Conservation (phyloP, 2,888 invertebrate genomes). For the Beris morrisii region DNA sequence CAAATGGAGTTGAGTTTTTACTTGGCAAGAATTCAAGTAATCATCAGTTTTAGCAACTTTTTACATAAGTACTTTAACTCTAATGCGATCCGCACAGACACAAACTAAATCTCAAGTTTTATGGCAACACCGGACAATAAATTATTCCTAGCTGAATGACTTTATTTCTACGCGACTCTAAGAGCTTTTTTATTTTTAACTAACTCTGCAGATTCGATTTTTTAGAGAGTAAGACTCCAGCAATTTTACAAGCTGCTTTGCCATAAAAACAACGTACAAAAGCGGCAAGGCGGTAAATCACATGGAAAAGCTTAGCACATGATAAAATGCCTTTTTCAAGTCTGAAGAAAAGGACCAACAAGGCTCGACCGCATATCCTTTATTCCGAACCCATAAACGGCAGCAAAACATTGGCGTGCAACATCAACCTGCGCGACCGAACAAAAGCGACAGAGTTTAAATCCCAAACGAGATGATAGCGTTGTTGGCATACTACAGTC, state of each 20-base stretch:
- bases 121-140: too few relatives aligned
- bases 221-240: too few relatives aligned
- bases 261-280: slow-evolving; percentile 2
- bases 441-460: slow-evolving; percentile 21
- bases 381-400: slow-evolving; percentile 12
- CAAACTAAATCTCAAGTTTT: too few relatives aligned
- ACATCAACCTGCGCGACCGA: slow-evolving; percentile 10
- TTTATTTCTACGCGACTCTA: too few relatives aligned
- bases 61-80: too few relatives aligned
- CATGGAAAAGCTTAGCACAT: slow-evolving; percentile 24
- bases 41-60: too few relatives aligned
- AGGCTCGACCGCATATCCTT: slow-evolving; percentile 2
- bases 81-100: too few relatives aligned
- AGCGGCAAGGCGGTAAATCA: slow-evolving; percentile 20
- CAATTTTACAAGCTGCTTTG: slow-evolving; percentile 1
- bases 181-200: too few relatives aligned
- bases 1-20: too few relatives aligned
- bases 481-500: slow-evolving; percentile 9
- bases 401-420: slow-evolving; percentile 14
- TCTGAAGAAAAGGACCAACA: slow-evolving; percentile 10
- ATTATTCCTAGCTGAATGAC: too few relatives aligned
- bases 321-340: slow-evolving; percentile 18
- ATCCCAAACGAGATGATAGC: slow-evolving; percentile 10
- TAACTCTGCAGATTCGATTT: too few relatives aligned
- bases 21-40: too few relatives aligned